Evolutionary conservation across 2,797 vertebrate genomes (phyloP).

Genomic region (Trachurus trachurus): DNA sequence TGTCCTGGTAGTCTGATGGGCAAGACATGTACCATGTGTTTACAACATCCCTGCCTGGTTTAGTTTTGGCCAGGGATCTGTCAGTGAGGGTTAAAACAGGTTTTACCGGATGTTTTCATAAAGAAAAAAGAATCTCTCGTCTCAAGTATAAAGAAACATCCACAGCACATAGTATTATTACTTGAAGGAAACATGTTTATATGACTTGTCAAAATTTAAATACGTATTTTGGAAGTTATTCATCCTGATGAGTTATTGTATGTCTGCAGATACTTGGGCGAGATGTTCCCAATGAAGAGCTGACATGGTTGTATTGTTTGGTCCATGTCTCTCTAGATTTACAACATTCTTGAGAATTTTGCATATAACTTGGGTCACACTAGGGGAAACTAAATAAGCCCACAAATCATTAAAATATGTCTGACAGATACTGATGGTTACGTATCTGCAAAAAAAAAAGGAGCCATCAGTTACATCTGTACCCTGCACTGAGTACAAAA

Average conservation of each 20-base stretch:
- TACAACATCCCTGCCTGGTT: background rate
- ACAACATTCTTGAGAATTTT: conserved; percentile 40
- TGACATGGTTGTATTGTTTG: background rate
- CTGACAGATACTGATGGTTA: no score
- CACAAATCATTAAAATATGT: background rate
- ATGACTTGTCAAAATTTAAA: background rate
- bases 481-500: background rate
- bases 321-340: conserved; percentile 40
- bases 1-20: background rate
- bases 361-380: background rate
- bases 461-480: background rate
- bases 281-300: conserved; percentile 32
- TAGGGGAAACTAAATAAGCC: background rate
- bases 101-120: background rate
- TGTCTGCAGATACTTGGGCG: background rate
- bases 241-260: background rate
- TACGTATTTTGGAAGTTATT: background rate
- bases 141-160: background rate
- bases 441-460: background rate
- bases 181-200: background rate
- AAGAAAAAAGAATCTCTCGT: background rate
- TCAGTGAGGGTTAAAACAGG: background rate
- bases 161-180: background rate
- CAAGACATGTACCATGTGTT: background rate
- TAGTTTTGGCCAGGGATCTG: background rate